A percentile compares a stretch with the other conserved stretches of the same genome.
Conservation (phyloP, 2,888 invertebrate species). For the Tenthredo notha region DNA sequence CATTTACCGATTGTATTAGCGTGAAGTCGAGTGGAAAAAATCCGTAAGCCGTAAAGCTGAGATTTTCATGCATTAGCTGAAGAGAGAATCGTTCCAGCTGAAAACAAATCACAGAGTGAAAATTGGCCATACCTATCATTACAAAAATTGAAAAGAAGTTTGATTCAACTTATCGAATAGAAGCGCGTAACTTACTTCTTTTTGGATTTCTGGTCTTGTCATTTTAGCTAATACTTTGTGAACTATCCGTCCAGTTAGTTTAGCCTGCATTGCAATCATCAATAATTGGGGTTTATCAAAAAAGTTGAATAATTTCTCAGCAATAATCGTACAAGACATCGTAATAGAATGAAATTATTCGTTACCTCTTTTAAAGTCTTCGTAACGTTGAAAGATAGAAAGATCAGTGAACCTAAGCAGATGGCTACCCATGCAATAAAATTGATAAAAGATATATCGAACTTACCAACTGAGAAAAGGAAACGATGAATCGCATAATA, state of each 20-base stretch:
- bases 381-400: not conserved
- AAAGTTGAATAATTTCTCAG: not conserved
- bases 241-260: not conserved
- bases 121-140: too few species aligned
- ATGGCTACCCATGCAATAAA: not conserved
- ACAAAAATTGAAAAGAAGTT: too few species aligned
- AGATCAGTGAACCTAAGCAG: not conserved
- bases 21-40: constrained; percentile 5
- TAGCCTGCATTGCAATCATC: not conserved
- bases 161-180: not conserved
- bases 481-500: not conserved
- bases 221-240: not conserved
- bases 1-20: constrained; percentile 2
- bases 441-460: not conserved
- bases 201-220: not conserved
- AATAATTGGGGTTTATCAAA: not conserved
- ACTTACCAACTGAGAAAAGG: not conserved
- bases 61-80: not conserved
- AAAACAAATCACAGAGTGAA: not conserved
- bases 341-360: not conserved
- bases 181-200: not conserved
- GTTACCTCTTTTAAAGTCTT: not conserved
- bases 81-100: not conserved
- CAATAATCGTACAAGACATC: not conserved
- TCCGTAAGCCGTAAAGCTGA: not conserved